A percentile compares a stretch with the other conserved stretches of the same genome.
Evolutionary conservation across 2,797 vertebrate species (phyloP).

Genomic region (Chromobotia macracanthus): DNA sequence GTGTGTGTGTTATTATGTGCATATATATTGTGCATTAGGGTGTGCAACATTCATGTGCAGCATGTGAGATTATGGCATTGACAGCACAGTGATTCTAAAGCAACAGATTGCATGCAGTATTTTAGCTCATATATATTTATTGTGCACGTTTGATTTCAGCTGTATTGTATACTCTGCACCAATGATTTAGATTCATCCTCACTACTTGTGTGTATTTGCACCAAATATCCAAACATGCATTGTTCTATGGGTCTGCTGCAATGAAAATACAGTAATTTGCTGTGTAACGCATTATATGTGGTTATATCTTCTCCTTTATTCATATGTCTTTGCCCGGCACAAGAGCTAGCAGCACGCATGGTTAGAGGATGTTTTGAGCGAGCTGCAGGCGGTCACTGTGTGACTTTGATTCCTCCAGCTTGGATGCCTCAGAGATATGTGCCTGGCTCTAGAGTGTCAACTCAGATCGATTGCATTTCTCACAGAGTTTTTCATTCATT

Average conservation of each 20-base stretch:
- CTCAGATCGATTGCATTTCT: slow-evolving; percentile 33
- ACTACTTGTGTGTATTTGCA: slow-evolving; percentile 1
- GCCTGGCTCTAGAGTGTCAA: not conserved
- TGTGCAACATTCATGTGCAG: slow-evolving; percentile 32
- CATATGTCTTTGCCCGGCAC: not conserved
- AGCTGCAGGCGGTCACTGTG: slow-evolving; percentile 17
- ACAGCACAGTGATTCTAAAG: slow-evolving; percentile 46
- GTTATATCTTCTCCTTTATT: not conserved
- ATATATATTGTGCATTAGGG: slow-evolving; percentile 14
- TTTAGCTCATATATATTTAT: slow-evolving; percentile 12
- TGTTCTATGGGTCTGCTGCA: slow-evolving; percentile 6
- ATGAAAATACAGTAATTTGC: not conserved
- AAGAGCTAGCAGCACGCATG: not conserved
- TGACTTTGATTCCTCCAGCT: slow-evolving; percentile 12
- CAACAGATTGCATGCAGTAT: slow-evolving; percentile 50
- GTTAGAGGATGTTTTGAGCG: slow-evolving; percentile 1
- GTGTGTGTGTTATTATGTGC: slow-evolving; percentile 13
- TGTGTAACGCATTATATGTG: not conserved
- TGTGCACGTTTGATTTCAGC: not conserved
- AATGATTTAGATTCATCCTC: not conserved
- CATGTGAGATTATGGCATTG: slow-evolving; percentile 42
- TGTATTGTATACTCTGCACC: not conserved
- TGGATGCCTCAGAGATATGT: slow-evolving; percentile 22
- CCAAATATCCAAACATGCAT: slow-evolving; percentile 6
- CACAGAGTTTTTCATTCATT: slow-evolving; percentile 17